Evolutionary conservation across 2,113 vertebrate species (phyloP).

Genomic region (Zosterops pallidus): DNA sequence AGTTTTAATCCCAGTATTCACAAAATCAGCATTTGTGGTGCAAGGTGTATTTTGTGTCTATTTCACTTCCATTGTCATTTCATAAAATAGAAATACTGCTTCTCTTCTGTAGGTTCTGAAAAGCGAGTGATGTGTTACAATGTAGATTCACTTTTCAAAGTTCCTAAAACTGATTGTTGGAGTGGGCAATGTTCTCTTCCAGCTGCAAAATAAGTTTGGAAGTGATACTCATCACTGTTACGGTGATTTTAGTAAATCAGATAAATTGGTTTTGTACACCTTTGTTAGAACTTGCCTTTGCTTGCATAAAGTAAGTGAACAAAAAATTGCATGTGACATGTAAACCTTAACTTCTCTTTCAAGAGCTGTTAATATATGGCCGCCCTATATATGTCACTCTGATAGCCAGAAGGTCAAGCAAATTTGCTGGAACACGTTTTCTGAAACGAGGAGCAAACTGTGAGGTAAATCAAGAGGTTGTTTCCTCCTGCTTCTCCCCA

Average conservation of each 20-base stretch:
- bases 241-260: background rate
- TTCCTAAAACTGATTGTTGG: background rate
- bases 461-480: conserved; percentile 78
- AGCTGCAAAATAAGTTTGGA: background rate
- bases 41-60: background rate
- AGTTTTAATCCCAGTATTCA: background rate
- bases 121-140: background rate
- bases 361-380: conserved; percentile 95
- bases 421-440: conserved; percentile 96
- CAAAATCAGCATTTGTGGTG: background rate
- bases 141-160: background rate
- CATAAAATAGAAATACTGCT: background rate
- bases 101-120: background rate
- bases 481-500: background rate
- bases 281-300: background rate
- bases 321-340: background rate
- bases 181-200: background rate
- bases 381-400: conserved; percentile 93
- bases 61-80: background rate
- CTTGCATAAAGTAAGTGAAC: background rate
- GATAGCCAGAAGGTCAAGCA: conserved; percentile 95
- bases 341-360: conserved; percentile 75
- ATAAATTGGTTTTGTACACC: background rate
- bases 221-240: background rate
- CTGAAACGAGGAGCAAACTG: conserved; percentile 96